These are phyloP conservation scores for Yasuhikotakia modesta DNA, from an alignment of 2,797 vertebrate genomes.

Conservation along the genomic window DNA sequence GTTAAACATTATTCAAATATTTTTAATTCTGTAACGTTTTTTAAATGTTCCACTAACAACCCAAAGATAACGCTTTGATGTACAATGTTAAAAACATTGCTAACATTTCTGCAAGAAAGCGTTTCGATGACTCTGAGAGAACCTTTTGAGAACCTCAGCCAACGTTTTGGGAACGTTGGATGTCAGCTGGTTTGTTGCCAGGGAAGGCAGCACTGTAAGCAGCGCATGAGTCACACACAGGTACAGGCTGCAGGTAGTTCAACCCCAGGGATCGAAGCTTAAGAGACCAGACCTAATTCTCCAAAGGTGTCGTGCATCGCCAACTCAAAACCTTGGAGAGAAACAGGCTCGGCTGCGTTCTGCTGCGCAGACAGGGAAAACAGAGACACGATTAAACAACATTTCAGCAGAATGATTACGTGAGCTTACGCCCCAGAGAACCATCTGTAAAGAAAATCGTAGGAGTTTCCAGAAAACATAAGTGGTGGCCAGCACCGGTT, in stretches of 20 bases:
- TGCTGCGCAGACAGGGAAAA: background rate
- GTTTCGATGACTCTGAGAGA: no score
- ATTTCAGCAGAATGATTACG: background rate
- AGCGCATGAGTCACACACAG: constrained; percentile 35
- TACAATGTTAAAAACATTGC: no score
- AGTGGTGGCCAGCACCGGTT: constrained; percentile 19
- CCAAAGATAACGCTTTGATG: no score
- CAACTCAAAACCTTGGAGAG: constrained; percentile 26
- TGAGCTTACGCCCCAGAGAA: background rate
- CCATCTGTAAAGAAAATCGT: background rate
- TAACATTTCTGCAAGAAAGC: no score
- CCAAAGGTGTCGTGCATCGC: constrained; percentile 26
- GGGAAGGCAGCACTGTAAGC: constrained; percentile 14
- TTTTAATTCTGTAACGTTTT: no score
- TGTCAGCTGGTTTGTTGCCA: background rate
- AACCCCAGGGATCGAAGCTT: constrained; percentile 30
- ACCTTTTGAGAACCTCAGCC: no score
- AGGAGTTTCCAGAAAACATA: constrained; percentile 10
- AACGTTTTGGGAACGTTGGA: no score
- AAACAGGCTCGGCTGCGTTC: constrained; percentile 19
- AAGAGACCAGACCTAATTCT: constrained; percentile 35
- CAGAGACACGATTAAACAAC: background rate
- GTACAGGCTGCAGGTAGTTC: constrained; percentile 25
- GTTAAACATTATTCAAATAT: no score
- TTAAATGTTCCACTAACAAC: no score